Conservation (phyloP, 2,888 invertebrate genomes). For the Hypolimnas misippus region DNA sequence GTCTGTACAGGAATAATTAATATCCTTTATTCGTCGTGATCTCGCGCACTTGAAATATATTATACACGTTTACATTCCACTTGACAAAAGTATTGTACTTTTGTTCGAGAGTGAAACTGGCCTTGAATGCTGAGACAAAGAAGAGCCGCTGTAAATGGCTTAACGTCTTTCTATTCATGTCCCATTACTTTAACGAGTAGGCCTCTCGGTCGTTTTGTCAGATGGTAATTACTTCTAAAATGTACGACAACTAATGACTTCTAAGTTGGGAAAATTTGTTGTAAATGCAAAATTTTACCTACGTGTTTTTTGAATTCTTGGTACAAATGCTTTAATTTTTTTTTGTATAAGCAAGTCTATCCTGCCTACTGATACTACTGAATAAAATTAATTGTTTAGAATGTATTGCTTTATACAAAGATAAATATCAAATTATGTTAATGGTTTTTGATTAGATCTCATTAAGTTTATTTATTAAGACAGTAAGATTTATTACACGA, state of each 20-base stretch:
- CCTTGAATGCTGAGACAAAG: constrained; percentile 41
- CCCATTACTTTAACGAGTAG: constrained; percentile 26
- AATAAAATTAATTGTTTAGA: no score
- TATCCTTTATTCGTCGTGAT: constrained; percentile 4
- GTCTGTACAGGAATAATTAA: constrained; percentile 4
- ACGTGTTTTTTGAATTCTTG: neutral
- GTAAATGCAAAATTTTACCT: neutral
- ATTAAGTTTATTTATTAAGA: no score
- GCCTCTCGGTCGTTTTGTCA: constrained; percentile 15
- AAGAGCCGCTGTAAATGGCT: constrained; percentile 26
- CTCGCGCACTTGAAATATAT: constrained; percentile 25
- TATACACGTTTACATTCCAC: constrained; percentile 32
- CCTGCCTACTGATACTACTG: no score
- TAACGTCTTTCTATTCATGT: constrained; percentile 13
- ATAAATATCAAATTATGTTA: no score
- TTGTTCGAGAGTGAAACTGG: constrained; percentile 40
- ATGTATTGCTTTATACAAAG: no score
- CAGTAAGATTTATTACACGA: no score
- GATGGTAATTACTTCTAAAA: constrained; percentile 13
- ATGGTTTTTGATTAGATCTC: no score
- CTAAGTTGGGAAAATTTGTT: neutral
- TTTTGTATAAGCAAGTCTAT: no score
- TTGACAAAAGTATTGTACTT: constrained; percentile 39
- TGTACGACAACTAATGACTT: neutral
- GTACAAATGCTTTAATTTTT: neutral